These are phyloP conservation scores for Trimorus sp. DNA, from an alignment of 2,888 invertebrate genomes.

Conservation along the genomic window DNA sequence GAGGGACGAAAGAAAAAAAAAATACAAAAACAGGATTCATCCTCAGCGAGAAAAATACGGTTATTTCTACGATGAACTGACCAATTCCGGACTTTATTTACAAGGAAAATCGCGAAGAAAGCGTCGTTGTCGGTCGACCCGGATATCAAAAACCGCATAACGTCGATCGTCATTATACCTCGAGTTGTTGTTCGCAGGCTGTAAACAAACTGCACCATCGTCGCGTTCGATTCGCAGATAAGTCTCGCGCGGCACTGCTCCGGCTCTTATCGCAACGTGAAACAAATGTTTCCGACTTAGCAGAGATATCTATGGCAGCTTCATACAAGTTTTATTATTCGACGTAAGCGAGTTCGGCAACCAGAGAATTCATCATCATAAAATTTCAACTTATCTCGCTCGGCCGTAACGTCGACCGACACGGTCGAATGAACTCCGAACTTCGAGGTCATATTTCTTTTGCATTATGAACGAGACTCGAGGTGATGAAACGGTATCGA, in stretches of 20 bases:
- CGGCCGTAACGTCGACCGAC: slow-evolving; percentile 58
- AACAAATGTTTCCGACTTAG: slow-evolving; percentile 67
- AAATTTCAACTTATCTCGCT: slow-evolving; percentile 72
- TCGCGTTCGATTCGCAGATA: slow-evolving; percentile 58
- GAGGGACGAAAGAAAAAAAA: too few species aligned
- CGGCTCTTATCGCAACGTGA: slow-evolving; percentile 63
- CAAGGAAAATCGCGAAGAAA: too few species aligned
- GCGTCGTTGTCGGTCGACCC: too few species aligned
- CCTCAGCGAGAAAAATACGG: too few species aligned
- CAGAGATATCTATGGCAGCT: slow-evolving; percentile 67
- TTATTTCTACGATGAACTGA: too few species aligned
- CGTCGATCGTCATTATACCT: slow-evolving; percentile 32
- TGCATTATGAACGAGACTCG: slow-evolving; percentile 58
- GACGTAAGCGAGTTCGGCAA: slow-evolving; percentile 67
- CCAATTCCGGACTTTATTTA: too few species aligned
- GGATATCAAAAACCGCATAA: slow-evolving; percentile 11
- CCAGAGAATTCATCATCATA: slow-evolving; percentile 72
- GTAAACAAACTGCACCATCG: slow-evolving; percentile 59
- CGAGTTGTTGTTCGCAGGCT: slow-evolving; percentile 47
- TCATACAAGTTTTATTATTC: slow-evolving; percentile 69
- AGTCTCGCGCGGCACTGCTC: slow-evolving; percentile 54
- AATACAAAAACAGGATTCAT: too few species aligned
- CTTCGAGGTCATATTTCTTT: slow-evolving; percentile 64
- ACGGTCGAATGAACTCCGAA: slow-evolving; percentile 66
- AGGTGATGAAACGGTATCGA: slow-evolving; percentile 62